Evolutionary conservation across 2,888 invertebrate genomes (phyloP).

Genomic region (Acanthosepion pharaonis): DNA sequence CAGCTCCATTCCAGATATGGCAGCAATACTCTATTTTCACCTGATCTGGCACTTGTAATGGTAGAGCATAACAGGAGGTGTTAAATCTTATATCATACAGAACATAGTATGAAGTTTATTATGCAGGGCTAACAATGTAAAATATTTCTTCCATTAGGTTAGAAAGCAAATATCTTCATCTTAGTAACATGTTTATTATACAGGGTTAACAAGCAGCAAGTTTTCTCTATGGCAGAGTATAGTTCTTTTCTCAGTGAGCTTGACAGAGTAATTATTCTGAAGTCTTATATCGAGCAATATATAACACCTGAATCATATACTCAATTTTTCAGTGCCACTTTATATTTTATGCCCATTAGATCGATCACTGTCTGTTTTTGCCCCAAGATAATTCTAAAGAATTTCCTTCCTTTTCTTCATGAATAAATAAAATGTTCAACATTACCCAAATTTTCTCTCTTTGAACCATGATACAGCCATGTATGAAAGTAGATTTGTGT

Average conservation of each 20-base stretch:
- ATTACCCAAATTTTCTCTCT: neutral
- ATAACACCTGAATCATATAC: neutral
- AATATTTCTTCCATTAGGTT: too few species aligned
- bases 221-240: neutral
- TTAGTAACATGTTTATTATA: too few species aligned
- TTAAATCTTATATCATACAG: too few species aligned
- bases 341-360: slow-evolving; percentile 33
- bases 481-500: neutral
- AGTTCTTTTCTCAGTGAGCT: neutral
- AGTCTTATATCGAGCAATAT: neutral
- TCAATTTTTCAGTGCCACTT: neutral
- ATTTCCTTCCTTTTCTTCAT: neutral
- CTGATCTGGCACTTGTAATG: too few species aligned
- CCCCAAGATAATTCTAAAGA: neutral
- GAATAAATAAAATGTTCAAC: neutral
- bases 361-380: neutral
- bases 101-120: too few species aligned
- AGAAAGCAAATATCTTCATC: too few species aligned
- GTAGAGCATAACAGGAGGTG: too few species aligned
- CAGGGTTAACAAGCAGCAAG: too few species aligned
- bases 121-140: too few species aligned
- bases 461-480: neutral
- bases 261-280: neutral
- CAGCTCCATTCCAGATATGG: too few species aligned
- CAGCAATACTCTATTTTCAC: too few species aligned